phyloP scores from a whole-genome alignment of 2,797 vertebrate species.

The Sebastes iracundus region DNA sequence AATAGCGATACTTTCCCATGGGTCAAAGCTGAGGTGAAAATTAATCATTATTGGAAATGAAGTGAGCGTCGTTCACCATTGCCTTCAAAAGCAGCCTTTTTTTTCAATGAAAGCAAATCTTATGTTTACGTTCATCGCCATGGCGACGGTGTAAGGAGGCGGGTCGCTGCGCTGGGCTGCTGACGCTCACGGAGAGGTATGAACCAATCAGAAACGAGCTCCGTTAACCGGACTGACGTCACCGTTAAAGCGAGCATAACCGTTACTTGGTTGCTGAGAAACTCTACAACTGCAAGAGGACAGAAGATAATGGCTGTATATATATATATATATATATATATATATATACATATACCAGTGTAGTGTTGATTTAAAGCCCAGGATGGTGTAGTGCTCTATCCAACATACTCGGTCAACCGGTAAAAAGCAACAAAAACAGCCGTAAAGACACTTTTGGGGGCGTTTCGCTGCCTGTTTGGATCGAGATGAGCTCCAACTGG shows the following conservation, averaged over 20 bases:
- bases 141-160: slow-evolving; percentile 71
- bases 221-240: slow-evolving; percentile 71
- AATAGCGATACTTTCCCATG: background rate
- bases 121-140: slow-evolving; percentile 82
- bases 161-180: background rate
- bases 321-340: background rate
- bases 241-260: slow-evolving; percentile 79
- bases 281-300: slow-evolving; percentile 59
- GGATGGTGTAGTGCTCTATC: background rate
- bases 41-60: background rate
- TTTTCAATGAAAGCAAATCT: slow-evolving; percentile 47
- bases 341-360: background rate
- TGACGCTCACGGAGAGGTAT: slow-evolving; percentile 56
- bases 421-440: background rate
- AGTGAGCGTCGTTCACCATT: background rate
- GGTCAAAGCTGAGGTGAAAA: too few species aligned
- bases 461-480: slow-evolving; percentile 41
- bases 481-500: slow-evolving; percentile 62
- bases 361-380: slow-evolving; percentile 2
- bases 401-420: too few species aligned
- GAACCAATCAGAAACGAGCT: slow-evolving; percentile 69
- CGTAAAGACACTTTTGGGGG: slow-evolving; percentile 40
- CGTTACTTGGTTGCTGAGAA: slow-evolving; percentile 73
- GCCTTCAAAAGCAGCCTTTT: slow-evolving; percentile 9
- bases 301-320: slow-evolving; percentile 25